Conservation (phyloP, 2,888 invertebrate species). For the Brachyopa scutellaris region DNA sequence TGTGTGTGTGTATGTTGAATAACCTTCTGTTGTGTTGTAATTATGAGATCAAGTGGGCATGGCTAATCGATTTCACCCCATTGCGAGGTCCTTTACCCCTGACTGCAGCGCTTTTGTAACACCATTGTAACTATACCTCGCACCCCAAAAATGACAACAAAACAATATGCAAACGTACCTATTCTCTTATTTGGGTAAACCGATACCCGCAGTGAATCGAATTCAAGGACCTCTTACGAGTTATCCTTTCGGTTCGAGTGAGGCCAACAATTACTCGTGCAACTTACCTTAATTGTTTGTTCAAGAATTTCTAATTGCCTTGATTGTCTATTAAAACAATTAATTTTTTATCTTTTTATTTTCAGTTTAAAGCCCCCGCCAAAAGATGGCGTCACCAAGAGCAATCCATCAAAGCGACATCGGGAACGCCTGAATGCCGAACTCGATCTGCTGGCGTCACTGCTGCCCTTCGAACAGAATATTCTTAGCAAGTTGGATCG, state of each 20-base stretch:
- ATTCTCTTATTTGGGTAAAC: background rate
- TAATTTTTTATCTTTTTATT: conserved; percentile 74
- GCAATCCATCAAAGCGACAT: conserved; percentile 99
- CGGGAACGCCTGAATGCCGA: conserved; percentile 99
- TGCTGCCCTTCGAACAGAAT: conserved; percentile 98
- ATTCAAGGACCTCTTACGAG: conserved; percentile 21
- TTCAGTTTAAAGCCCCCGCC: conserved; percentile 96
- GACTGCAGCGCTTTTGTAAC: conserved; percentile 52
- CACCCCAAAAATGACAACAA: conserved; percentile 49
- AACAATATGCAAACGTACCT: conserved; percentile 56
- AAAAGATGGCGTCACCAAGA: conserved; percentile 96
- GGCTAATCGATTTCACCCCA: conserved; percentile 79
- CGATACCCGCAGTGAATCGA: conserved; percentile 15
- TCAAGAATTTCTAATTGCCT: conserved; percentile 44
- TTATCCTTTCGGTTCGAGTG: conserved; percentile 26
- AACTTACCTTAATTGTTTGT: conserved; percentile 24
- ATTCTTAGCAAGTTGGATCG: conserved; percentile 99
- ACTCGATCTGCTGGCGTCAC: conserved; percentile 96
- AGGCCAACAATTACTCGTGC: conserved; percentile 49
- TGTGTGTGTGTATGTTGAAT: conserved; percentile 42
- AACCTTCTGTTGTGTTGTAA: conserved; percentile 74
- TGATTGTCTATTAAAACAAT: conserved; percentile 32
- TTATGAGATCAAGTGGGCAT: conserved; percentile 81
- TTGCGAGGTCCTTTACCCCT: conserved; percentile 58
- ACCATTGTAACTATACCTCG: conserved; percentile 61